phyloP scores from a whole-genome alignment of 2,888 invertebrate species.

The Trichopria drosophilae region DNA sequence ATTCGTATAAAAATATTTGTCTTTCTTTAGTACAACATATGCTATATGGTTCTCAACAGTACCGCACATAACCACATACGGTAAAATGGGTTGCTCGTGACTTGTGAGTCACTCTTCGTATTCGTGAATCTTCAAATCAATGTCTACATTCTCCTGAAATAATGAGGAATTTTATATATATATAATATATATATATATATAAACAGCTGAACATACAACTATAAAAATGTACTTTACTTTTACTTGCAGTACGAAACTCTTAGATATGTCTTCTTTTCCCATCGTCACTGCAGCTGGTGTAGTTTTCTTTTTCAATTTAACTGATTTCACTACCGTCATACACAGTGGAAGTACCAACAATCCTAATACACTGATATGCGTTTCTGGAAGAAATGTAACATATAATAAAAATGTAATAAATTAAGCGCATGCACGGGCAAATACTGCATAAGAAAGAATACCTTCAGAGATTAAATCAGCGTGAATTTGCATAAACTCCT shows the following conservation, averaged over 20 bases:
- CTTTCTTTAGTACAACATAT: neutral
- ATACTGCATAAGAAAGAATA: too few species aligned
- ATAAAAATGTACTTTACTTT: too few species aligned
- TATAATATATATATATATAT: neutral
- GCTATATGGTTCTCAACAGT: neutral
- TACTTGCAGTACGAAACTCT: neutral
- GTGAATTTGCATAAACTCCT: neutral
- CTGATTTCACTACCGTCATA: constrained; percentile 2
- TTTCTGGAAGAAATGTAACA: neutral
- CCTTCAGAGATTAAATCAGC: too few species aligned
- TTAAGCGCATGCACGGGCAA: constrained; percentile 8
- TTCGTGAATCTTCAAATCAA: neutral
- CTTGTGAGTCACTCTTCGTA: neutral
- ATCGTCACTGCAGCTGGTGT: neutral
- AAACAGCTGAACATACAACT: neutral
- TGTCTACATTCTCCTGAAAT: neutral
- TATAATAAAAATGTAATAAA: neutral
- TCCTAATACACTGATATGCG: neutral
- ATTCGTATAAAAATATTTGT: neutral
- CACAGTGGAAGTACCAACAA: constrained; percentile 3
- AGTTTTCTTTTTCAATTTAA: too few species aligned
- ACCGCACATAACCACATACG: constrained; percentile 2
- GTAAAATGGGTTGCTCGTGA: neutral
- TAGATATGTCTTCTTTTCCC: neutral
- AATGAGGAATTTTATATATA: neutral